A percentile compares a stretch with the other conserved stretches of the same genome.
These are phyloP conservation scores for Wiebesia pumilae DNA, from an alignment of 1,140 invertebrate species.

Conservation along the genomic window DNA sequence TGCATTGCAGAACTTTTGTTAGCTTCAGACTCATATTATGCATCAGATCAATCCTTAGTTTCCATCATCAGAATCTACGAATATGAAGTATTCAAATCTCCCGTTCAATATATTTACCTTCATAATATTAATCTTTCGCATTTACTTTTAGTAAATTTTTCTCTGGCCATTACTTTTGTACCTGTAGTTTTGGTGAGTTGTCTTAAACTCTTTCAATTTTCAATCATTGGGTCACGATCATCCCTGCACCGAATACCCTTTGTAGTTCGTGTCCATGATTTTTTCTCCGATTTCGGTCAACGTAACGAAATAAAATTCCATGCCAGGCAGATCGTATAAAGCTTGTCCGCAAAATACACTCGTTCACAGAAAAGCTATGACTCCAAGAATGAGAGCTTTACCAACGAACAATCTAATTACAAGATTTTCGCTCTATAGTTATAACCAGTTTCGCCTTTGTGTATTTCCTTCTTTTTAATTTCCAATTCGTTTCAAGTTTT, in stretches of 20 bases:
- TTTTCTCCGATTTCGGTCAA: slow-evolving; percentile 11
- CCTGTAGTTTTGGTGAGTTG: not conserved
- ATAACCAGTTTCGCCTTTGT: not conserved
- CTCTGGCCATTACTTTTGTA: not conserved
- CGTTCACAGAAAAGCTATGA: not conserved
- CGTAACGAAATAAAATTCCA: slow-evolving; percentile 20
- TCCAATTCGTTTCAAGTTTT: not conserved
- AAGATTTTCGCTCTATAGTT: slow-evolving; percentile 18
- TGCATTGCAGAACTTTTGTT: not conserved
- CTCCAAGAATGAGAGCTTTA: slow-evolving; percentile 5
- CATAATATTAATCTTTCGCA: not conserved
- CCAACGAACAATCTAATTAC: slow-evolving; percentile 15
- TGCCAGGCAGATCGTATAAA: not conserved
- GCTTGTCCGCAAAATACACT: not conserved
- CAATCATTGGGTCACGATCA: not conserved
- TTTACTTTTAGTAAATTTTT: not conserved
- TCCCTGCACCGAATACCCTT: not conserved
- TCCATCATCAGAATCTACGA: not conserved
- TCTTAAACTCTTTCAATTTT: too few species aligned
- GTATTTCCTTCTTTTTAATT: not conserved
- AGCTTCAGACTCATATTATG: too few species aligned
- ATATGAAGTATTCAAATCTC: not conserved
- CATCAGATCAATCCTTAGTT: not conserved
- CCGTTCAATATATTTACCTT: not conserved
- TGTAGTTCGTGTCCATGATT: not conserved